Evolutionary conservation across 2,113 vertebrate genomes (phyloP).

Genomic region (Egretta garzetta): DNA sequence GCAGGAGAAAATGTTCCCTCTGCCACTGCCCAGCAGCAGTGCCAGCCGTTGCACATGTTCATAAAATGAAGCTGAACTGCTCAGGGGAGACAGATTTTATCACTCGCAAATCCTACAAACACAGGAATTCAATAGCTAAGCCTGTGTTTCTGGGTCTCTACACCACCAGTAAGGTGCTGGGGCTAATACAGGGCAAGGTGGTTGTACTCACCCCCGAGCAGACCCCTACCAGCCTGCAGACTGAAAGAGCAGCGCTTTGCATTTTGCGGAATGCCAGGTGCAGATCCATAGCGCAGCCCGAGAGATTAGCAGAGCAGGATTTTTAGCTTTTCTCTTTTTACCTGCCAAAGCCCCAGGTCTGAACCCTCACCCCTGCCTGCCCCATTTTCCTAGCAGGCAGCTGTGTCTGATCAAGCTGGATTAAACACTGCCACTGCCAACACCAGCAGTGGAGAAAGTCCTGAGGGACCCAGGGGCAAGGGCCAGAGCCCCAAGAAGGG

Average conservation of each 20-base stretch:
- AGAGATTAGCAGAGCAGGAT: neutral
- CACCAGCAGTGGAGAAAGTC: neutral
- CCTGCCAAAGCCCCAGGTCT: neutral
- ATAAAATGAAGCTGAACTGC: no score
- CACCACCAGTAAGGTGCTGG: neutral
- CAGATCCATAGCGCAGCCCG: rapidly evolving
- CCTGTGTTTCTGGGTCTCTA: rapidly evolving
- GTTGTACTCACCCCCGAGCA: no score
- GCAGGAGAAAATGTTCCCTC: neutral
- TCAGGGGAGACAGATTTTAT: no score
- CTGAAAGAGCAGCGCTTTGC: neutral
- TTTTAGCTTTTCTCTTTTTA: neutral
- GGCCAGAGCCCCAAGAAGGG: neutral
- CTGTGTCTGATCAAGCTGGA: neutral
- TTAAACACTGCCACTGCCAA: neutral
- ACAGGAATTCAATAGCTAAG: neutral
- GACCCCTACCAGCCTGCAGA: rapidly evolving
- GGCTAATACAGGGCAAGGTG: rapidly evolving
- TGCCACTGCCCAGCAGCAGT: neutral
- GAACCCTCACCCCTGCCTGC: neutral
- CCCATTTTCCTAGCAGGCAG: neutral
- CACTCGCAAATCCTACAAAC: no score
- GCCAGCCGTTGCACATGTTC: rapidly evolving
- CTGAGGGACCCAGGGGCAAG: rapidly evolving
- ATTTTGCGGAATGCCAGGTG: rapidly evolving